Evolutionary conservation across 1,140 invertebrate species (phyloP), one percentile per base, ranked within the genome.

Genomic region (Linepithema humile): DNA sequence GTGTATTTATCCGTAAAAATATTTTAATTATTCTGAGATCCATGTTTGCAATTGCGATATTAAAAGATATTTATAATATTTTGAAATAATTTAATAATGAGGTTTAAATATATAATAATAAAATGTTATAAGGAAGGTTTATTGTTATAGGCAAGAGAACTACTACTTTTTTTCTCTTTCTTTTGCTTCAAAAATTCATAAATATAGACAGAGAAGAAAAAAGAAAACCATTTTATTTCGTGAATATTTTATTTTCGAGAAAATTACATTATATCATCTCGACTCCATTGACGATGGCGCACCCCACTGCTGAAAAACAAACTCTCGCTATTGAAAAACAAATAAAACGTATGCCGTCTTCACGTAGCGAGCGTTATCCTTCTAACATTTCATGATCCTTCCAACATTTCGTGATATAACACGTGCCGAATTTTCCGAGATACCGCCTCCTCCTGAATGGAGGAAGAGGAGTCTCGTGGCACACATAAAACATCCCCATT

Each of bases 401-500:
- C 10, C 83, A n/a, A n/a, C n/a, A n/a, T n/a, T n/a, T n/a, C 9
- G 32, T 23, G 5, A 23, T 59, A 43, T 85, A 69, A 83, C 55
- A 50, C 70, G 59, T 78, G 60, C 40, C 59, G 69, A 50, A 84
- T 80, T 84, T 85, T 75, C 64, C 57, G 82, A 70, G 82, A 82
- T 83, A 69, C 3, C 26, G 59, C 26, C n/a, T 35, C 74, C 57
- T 57, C 29, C 15, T 26, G 0, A n/a, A n/a, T 45, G 12, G 43
- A 10, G 9, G 26, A 43, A 35, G 48, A 17, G 38, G 72, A 85
- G 70, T 69, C 50, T 67, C 12, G 26, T 73, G 75, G 59, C 50
- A 65, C 65, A 62, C 43, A 85, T 88, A 85, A 88, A 88, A 32
- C 64, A 40, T 29, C 55, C 64, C 87, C 60, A 59, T n/a, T 35